phyloP scores from a whole-genome alignment of 2,888 invertebrate species.

The Chymomyza procnemis region DNA sequence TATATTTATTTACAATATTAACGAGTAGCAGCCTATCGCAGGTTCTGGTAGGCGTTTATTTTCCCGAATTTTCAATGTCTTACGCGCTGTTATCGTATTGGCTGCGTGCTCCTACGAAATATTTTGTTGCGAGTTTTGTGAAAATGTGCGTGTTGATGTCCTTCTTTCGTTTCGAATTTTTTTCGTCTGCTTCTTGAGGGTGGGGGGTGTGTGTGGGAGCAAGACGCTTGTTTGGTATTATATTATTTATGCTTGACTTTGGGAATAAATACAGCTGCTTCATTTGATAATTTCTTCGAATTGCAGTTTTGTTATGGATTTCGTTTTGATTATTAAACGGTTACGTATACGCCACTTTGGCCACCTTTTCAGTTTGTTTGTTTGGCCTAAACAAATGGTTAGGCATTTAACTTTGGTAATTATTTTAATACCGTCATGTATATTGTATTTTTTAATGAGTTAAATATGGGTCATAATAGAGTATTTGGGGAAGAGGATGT shows the following conservation, averaged over 20 bases:
- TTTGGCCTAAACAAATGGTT: not conserved
- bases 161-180: not conserved
- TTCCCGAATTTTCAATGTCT: constrained; percentile 55
- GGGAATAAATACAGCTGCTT: constrained; percentile 43
- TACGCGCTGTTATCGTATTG: constrained; percentile 37
- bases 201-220: not conserved
- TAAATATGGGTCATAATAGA: too few relatives aligned
- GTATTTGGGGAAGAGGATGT: too few relatives aligned
- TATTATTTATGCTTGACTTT: constrained; percentile 29
- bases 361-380: not conserved
- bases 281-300: constrained; percentile 37
- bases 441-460: not conserved
- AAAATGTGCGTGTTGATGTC: constrained; percentile 8
- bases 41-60: constrained; percentile 47
- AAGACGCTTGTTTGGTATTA: not conserved
- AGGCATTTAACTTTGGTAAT: not conserved
- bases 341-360: constrained; percentile 30
- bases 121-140: constrained; percentile 21
- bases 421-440: not conserved
- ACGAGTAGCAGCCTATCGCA: constrained; percentile 52
- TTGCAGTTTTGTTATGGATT: constrained; percentile 28
- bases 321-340: constrained; percentile 2
- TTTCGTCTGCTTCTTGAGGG: not conserved
- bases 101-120: constrained; percentile 21
- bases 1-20: not conserved